Evolutionary conservation across 1,140 invertebrate genomes (phyloP), one percentile per base, ranked within the genome.

Genomic region (Anastrepha obliqua): DNA sequence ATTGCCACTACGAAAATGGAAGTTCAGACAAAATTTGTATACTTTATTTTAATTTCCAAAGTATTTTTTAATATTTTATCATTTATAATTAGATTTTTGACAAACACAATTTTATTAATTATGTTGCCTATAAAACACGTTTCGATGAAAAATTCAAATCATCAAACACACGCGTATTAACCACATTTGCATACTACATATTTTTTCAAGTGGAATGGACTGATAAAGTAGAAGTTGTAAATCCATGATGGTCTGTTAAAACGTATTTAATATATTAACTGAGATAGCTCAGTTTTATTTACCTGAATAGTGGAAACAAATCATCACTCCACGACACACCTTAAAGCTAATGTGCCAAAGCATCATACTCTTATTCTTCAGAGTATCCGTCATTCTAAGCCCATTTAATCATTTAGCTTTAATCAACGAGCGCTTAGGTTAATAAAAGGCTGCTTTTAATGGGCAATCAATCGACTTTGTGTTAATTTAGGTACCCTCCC

Each of bases 371-470:
- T 20, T 17, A 17, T 64, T 64, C 2, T 42, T 42, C 8, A 8
- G 39, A 6, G 39, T 67, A 39, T 39, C 29, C 29, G 65, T 67
- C 65, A 67, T 29, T 42, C 29, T 67, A 67, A 67, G 11, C 65
- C 39, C 29, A 2, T 42, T 67, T 67, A 29, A 42, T 42, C 29
- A 39, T 39, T 42, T 29, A 39, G 29, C 2, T 67, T 67, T 67
- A 67, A 67, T 67, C 39, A 67, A 67, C 29, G 29, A 67, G 64
- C 64, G 29, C 29, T 62, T 62, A 42, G 29, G n/a, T 65, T 65
- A 65, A 65, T 65, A 65, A 65, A 65, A 67, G 20, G 39, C 65
- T 39, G 29, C 7, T 67, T 67, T 67, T 67, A 67, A 67, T 67
- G 65, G 65, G 3, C 29, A 42, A 67, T 67, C 29, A 42, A 67